These are phyloP conservation scores for Nixonia krombeini DNA, from an alignment of 1,140 invertebrate genomes.

Conservation along the genomic window DNA sequence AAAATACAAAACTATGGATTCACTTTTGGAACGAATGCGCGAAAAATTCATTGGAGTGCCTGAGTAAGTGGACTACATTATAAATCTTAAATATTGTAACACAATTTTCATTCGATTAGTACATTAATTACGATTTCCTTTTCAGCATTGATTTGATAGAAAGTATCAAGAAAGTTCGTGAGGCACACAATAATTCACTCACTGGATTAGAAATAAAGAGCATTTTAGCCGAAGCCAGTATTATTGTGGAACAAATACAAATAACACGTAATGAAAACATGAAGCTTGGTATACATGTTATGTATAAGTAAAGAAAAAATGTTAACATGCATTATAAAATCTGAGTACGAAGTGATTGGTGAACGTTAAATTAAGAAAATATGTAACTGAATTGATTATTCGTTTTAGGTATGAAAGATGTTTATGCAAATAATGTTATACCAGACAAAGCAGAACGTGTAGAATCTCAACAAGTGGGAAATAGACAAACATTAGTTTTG, in stretches of 20 bases:
- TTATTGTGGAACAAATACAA: conserved; percentile 12
- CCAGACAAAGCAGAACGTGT: neutral
- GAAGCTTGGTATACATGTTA: conserved; percentile 1
- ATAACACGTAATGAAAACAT: conserved; percentile 28
- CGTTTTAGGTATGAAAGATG: conserved; percentile 9
- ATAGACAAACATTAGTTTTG: too few species aligned
- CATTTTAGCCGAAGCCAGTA: conserved; percentile 36
- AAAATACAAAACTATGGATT: too few species aligned
- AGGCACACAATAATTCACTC: conserved; percentile 37
- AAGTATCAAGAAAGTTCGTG: conserved; percentile 30
- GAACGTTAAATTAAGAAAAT: too few species aligned
- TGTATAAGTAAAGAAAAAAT: too few species aligned
- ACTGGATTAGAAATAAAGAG: conserved; percentile 10
- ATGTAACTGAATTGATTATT: too few species aligned
- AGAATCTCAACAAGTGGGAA: neutral
- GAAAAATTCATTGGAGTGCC: conserved; percentile 24
- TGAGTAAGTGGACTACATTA: conserved; percentile 44
- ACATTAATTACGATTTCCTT: conserved; percentile 4
- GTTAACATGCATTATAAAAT: neutral
- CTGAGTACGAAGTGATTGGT: too few species aligned
- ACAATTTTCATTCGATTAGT: neutral
- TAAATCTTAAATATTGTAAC: too few species aligned
- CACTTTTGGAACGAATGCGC: too few species aligned
- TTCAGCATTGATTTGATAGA: conserved; percentile 40
- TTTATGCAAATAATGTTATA: neutral